Conservation (phyloP, 2,797 vertebrate species). For the Muscicapa comitata region DNA sequence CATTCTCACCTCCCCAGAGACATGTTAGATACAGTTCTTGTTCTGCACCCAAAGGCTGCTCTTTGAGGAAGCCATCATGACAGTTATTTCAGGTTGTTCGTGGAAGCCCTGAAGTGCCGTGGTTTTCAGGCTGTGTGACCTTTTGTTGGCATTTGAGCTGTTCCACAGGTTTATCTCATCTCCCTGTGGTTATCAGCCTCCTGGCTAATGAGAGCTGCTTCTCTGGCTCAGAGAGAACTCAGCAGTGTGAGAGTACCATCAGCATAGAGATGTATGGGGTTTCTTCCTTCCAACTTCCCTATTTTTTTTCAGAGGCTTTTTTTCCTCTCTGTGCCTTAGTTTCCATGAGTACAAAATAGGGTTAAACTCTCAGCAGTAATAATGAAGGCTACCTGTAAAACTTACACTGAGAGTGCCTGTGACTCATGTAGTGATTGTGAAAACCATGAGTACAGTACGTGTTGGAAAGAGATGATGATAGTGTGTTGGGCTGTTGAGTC, state of each 20-base stretch:
- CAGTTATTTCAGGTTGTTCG: neutral
- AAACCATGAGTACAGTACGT: neutral
- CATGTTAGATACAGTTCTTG: rapidly evolving
- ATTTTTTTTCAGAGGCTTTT: neutral
- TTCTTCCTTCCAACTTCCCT: neutral
- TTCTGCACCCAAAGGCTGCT: neutral
- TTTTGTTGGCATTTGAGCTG: neutral
- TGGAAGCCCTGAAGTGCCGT: neutral
- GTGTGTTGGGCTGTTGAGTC: constrained; percentile 15
- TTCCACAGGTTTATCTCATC: neutral
- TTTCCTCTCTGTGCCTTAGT: neutral
- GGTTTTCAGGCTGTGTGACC: neutral
- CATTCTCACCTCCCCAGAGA: neutral
- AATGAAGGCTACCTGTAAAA: neutral
- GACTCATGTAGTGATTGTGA: constrained; percentile 26
- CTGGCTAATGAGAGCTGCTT: neutral
- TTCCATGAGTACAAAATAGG: neutral
- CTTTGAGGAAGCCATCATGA: neutral
- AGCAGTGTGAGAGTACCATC: neutral
- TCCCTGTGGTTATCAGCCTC: constrained; percentile 9
- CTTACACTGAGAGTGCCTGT: neutral
- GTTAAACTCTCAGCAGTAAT: neutral
- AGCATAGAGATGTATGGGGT: neutral
- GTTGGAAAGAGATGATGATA: constrained; percentile 12
- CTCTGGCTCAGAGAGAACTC: neutral